Conservation (phyloP, 1,140 invertebrate species). For the Elysia chlorotica region DNA sequence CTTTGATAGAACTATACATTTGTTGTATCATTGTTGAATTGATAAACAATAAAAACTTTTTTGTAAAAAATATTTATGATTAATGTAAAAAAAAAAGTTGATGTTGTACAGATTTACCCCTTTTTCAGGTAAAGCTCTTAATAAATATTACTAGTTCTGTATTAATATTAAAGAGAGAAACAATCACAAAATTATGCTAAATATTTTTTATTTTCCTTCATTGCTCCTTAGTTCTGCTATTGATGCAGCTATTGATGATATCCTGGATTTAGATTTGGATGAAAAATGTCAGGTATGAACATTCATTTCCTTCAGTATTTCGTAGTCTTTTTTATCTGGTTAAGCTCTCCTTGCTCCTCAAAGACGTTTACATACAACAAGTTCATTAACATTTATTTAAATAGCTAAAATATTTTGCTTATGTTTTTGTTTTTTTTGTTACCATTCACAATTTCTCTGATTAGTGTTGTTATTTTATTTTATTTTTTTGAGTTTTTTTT, state of each 20-base stretch:
- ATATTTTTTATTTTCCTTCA: neutral
- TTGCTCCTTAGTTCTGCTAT: neutral
- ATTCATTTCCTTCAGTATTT: neutral
- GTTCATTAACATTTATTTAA: neutral
- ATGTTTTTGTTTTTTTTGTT: too few species aligned
- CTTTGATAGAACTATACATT: too few species aligned
- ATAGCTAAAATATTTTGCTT: too few species aligned
- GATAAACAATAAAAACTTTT: too few species aligned
- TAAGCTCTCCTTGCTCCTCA: neutral
- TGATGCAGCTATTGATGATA: slow-evolving; percentile 16
- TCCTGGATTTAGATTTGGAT: slow-evolving; percentile 12
- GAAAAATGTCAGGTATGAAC: neutral
- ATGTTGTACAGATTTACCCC: neutral
- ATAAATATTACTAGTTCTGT: neutral
- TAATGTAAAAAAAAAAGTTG: neutral
- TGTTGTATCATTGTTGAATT: too few species aligned
- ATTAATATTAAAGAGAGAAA: too few species aligned
- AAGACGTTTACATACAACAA: neutral
- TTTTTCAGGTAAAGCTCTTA: neutral
- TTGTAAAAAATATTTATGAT: neutral
- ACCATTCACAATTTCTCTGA: too few species aligned
- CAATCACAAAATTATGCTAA: neutral
- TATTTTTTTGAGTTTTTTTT: too few species aligned
- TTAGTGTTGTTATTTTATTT: too few species aligned
- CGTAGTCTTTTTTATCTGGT: neutral